Percentiles rank a stretch among this genome's conserved stretches.
Conservation (phyloP, 1,140 invertebrate genomes). For the Macrocentrus cingulum region DNA sequence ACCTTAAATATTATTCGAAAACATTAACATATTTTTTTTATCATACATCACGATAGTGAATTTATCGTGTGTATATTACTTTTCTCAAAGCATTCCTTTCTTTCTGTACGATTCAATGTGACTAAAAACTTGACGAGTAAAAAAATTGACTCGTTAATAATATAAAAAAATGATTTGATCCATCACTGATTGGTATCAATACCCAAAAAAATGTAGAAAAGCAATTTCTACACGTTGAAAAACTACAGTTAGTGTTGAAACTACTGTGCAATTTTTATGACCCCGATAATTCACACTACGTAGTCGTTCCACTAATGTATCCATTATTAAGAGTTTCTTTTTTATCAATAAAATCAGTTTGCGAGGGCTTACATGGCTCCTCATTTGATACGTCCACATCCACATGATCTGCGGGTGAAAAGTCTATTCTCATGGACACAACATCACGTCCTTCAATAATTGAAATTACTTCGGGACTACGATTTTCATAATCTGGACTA, state of each 20-base stretch:
- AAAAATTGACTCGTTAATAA: neutral
- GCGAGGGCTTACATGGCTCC: slow-evolving; percentile 26
- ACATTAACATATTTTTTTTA: neutral
- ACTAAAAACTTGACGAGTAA: neutral
- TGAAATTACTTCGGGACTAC: slow-evolving; percentile 42
- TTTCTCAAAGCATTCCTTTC: slow-evolving; percentile 2
- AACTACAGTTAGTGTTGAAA: too few relatives aligned
- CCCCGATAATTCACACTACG: slow-evolving; percentile 39
- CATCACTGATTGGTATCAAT: neutral
- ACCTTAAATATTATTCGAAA: slow-evolving; percentile 6
- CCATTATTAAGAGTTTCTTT: slow-evolving; percentile 52
- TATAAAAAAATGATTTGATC: slow-evolving; percentile 4
- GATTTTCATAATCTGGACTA: slow-evolving; percentile 51
- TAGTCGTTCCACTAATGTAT: slow-evolving; percentile 50
- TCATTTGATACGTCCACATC: slow-evolving; percentile 33
- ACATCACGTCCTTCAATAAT: slow-evolving; percentile 32
- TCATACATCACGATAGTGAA: slow-evolving; percentile 1
- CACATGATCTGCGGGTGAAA: slow-evolving; percentile 38
- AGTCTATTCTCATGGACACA: slow-evolving; percentile 34
- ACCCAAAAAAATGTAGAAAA: slow-evolving; percentile 2
- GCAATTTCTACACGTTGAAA: neutral
- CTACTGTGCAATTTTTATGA: neutral
- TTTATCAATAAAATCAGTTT: slow-evolving; percentile 38
- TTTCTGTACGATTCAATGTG: neutral
- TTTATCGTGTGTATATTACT: neutral